Evolutionary conservation across 1,140 invertebrate genomes (phyloP), one percentile per base, ranked within the genome.

Genomic region (Teleogryllus occipitalis): DNA sequence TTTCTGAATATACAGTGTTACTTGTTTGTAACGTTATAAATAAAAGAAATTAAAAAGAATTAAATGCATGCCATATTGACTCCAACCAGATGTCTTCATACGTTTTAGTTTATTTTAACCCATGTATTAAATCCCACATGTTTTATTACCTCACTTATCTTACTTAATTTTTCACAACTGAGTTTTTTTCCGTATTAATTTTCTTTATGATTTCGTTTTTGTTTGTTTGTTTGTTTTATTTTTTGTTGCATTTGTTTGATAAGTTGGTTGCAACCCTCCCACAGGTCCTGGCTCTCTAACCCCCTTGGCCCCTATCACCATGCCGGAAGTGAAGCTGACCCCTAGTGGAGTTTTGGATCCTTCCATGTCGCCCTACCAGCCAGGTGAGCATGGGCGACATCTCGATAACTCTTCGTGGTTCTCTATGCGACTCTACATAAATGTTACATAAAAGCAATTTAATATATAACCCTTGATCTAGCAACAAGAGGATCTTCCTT

Each of bases 241-340:
- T 80, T 79, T 79, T 78, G 49, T 81, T 65, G 77, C 73, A 81
- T 46, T 74, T 81, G 75, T 77, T 80, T 82, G 77, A 47, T 47
- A 77, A 80, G 46, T 65, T 81, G 21, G 75, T 77, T 47, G 21
- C n/a, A 65, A 65, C 78, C 74, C 47, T 8, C 14, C 47, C 87
- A 86, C 89, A 88, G 90, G 90, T 87, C 90, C 83, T 77, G 84
- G 84, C 74, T 84, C 91, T 82, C 88, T 93, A 86, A 92, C 92
- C 82, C 92, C 92, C 81, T 87, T 94, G 85, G 91, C 92, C 79
- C 92, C 92, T 83, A 91, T 93, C 86, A 92, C 89, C 86, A 92
- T 93, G 91, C 92, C 93, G 88, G 93, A 94, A 84, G 90, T 93
- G 87, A 93, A 92, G 88, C 87, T 92, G 22, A 82, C 84, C 76